Base-by-base conservation (phyloP, 1,140 invertebrate genomes). In the Cryptotermes secundus region DNA sequence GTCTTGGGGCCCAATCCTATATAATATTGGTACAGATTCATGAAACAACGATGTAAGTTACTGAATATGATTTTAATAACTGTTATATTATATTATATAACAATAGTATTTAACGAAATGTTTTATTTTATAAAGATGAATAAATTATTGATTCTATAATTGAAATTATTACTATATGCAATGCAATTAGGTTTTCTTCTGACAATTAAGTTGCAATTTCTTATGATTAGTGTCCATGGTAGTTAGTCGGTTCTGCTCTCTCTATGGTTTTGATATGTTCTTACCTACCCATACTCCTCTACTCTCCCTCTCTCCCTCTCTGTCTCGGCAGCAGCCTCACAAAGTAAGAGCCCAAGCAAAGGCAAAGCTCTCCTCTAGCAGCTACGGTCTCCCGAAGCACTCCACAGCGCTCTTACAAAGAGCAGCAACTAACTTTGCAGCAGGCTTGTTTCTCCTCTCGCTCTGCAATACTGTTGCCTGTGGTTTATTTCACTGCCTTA, bases 241-340 rank as follows among this genome's bases (percentile, higher is more conserved):
- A 72, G 59, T 72, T 72, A n/a, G 59, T 72, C 59, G 59, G n/a
- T 72, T 72, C 16, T 72, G 16, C 59, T 72, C 0, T 31, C n/a
- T 72, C 26, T 72, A 31, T 72, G 59, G n/a, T 38, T 72, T n/a
- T 72, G 59, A 72, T 72, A 72, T 72, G 59, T 72, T 72, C 59
- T 72, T 72, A 72, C 53, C 53, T 59, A 59, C 59, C n/a, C 59
- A 72, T 72, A 72, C 59, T 31, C 59, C 59, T 72, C 26, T 31
- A 9, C 26, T 31, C 59, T 26, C 59, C 22, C 53, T 59, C 53
- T 59, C 53, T 59, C 19, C 24, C 53, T n/a, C n/a, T 72, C 26
- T 72, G 7, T n/a, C 26, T 31, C 59, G 26, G 59, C 26, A 72
- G 59, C n/a, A 72, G 59, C 59, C n/a, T 6, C 53, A 19, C 53